Evolutionary conservation across 2,113 vertebrate species (phyloP), one percentile per base, ranked within the genome.

Genomic region (Phocoena sinus): DNA sequence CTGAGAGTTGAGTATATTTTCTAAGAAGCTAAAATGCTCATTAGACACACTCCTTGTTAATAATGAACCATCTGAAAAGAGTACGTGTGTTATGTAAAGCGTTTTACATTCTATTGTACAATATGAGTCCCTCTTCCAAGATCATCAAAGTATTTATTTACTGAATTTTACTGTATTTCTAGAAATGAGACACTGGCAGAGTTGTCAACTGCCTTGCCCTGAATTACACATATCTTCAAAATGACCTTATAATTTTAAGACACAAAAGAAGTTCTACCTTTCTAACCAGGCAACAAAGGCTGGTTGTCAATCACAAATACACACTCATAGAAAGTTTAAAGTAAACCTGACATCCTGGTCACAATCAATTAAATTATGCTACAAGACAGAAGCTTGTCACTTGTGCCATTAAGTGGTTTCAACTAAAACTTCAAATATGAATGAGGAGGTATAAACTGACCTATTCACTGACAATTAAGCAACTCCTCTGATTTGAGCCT

Each of bases 41-140:
- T 95, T 96, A 96, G 97, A 96, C 77, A 96, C 89, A 95, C 83
- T 96, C 87, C 84, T 65, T 77, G 96, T 94, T 93, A 84, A 91
- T 91, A 97, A 97, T 50, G 94, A 95, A 71, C 74, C 83, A 9
- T 88, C 83, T 90, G 87, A 97, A 95, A 95, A 94, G 89, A 74
- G 26, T 38, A 38, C 86, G 76, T n/a, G 68, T 79, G 95, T 91
- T 91, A 56, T 12, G 31, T 33, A 86, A 95, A 95, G 95, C 17
- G 1, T 65, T 97, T 95, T 82, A 84, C 67, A 83, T 87, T 86
- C 96, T 44, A 62, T 53, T 76, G 80, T 80, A 83, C 73, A 63
- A 87, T 33, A 53, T 12, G 38, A 41, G 67, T 62, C 92, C 33
- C 60, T 85, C 74, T 90, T 88, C 36, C 17, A 71, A 82, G 47